These are phyloP conservation scores for Octodon degus DNA, from an alignment of 2,113 vertebrate species.

Conservation along the genomic window DNA sequence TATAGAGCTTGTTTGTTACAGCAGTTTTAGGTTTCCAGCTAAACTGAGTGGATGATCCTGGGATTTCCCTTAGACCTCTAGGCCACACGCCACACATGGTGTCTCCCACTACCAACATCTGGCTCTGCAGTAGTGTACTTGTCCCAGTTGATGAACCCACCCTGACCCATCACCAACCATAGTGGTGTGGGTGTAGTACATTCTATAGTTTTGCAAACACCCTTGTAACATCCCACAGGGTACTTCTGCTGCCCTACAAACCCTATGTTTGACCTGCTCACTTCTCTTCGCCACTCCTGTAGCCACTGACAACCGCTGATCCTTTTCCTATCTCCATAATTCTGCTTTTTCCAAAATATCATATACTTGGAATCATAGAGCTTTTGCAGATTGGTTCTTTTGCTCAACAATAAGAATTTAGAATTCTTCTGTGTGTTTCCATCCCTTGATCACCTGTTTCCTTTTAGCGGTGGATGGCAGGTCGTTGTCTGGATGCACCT, in stretches of 20 bases:
- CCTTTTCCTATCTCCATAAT: not conserved
- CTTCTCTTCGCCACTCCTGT: not conserved
- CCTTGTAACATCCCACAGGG: not conserved
- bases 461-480: not conserved
- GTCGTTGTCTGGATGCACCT: not conserved
- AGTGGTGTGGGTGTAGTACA: not conserved
- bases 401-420: not conserved
- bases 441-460: not conserved
- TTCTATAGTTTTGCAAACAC: not conserved
- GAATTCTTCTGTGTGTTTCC: not conserved
- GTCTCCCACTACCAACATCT: not conserved
- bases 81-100: not conserved
- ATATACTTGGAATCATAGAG: not conserved
- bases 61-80: not conserved
- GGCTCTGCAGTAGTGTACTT: not conserved
- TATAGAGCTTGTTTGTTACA: not conserved
- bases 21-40: not conserved
- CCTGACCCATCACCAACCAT: not conserved
- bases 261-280: not conserved
- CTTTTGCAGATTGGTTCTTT: not conserved
- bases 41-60: not conserved
- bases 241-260: not conserved
- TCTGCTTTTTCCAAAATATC: slow-evolving; percentile 12
- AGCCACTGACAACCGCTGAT: not conserved
- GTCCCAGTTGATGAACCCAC: not conserved